Conservation (phyloP, 2,113 vertebrate species). For the Cryptotis parvus region DNA sequence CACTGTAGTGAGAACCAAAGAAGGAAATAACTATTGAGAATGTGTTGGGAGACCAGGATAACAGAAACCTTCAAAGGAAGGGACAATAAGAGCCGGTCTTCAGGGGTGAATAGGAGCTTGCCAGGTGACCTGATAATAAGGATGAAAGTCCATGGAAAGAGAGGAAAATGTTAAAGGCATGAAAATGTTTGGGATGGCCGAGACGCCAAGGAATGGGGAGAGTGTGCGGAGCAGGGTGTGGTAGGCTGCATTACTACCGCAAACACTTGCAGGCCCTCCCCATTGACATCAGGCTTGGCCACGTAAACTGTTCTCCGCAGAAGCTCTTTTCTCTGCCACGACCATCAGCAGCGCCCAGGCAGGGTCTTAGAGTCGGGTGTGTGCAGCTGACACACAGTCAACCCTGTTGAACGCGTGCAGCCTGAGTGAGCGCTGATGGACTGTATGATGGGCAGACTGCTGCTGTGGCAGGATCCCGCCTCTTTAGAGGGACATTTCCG, state of each 20-base stretch:
- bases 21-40: conserved; percentile 40
- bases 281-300: conserved; percentile 66
- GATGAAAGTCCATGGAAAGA: conserved; percentile 43
- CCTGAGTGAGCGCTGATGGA: neutral
- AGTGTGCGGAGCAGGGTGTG: conserved; percentile 66
- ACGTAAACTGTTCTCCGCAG: conserved; percentile 13
- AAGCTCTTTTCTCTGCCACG: conserved; percentile 19
- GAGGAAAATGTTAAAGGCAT: conserved; percentile 52
- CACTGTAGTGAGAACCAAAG: neutral
- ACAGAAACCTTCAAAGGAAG: conserved; percentile 21
- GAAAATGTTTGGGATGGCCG: conserved; percentile 35
- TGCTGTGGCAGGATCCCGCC: neutral
- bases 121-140: conserved; percentile 21
- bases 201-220: conserved; percentile 55
- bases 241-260: conserved; percentile 25
- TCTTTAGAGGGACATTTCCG: neutral
- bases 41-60: neutral
- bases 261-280: conserved; percentile 52
- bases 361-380: neutral
- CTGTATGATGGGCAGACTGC: neutral
- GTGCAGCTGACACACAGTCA: conserved; percentile 3
- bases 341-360: conserved; percentile 29
- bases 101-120: conserved; percentile 61
- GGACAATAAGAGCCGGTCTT: conserved; percentile 31
- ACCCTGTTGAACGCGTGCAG: neutral